Base-by-base conservation (phyloP, 1,140 invertebrate genomes). In the Drosophila asahinai region DNA sequence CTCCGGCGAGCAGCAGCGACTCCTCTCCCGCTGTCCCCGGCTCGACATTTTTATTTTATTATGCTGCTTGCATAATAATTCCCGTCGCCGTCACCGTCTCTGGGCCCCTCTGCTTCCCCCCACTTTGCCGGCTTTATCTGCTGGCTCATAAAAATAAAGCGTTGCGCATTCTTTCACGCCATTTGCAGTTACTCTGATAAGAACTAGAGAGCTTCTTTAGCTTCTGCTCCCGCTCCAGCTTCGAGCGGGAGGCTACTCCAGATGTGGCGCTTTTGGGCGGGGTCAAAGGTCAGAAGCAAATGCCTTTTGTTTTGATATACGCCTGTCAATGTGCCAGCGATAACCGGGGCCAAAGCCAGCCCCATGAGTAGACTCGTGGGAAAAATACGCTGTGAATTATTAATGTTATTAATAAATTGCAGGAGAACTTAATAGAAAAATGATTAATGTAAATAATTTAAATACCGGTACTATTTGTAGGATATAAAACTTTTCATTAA, bases 121-220 rank as follows among this genome's bases (percentile, higher is more conserved):
- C 66, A 75, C 77, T 65, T 49, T 62, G 52, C 68, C 62, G 57
- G 67, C 72, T 86, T 90, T 90, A 90, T 90, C 86, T 90, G 61
- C 54, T 77, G 55, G 67, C 81, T 90, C 86, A 90, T 90, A 90
- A 90, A 90, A 90, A 90, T 90, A 90, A 90, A 90, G 81, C 86
- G 86, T 78, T 90, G 86, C 86, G 86, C 86, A 90, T 90, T 90
- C 86, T 90, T 90, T 90, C 86, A 90, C 86, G 86, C 86, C 86
- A 90, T 90, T 90, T 90, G 86, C 86, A 90, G 86, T 90, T 77
- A 82, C 81, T 79, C 79, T 90, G 86, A 90, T 90, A 90, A 90
- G 81, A 90, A 83, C 75, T 73, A 80, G 81, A 73, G 75, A 80
- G 78, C 73, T 81, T 86, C 77, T 79, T 78, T 52, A 36, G 66